A percentile compares a stretch with the other conserved stretches of the same genome.
These are phyloP conservation scores for Stictonetta naevosa DNA, from an alignment of 2,113 vertebrate species.

Conservation along the genomic window DNA sequence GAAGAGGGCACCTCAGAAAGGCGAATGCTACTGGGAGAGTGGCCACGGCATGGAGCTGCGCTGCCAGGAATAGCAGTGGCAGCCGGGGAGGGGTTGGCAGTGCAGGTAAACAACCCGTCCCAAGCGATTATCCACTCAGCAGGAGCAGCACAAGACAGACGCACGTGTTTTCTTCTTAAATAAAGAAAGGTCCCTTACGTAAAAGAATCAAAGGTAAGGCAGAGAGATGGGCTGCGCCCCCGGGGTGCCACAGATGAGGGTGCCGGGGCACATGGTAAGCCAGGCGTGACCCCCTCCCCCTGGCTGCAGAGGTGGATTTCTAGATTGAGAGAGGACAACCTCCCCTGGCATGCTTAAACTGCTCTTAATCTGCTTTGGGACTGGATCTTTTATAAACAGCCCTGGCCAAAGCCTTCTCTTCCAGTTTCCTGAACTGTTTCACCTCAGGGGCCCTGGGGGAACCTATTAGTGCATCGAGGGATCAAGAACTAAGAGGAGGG, in stretches of 20 bases:
- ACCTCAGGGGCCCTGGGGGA: conserved; percentile 51
- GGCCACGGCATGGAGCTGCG: fast-evolving
- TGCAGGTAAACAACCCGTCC: neutral
- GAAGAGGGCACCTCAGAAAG: neutral
- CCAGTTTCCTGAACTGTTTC: conserved; percentile 57
- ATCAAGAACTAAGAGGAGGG: conserved; percentile 12
- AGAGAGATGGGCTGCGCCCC: conserved; percentile 5
- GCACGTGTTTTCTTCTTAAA: neutral
- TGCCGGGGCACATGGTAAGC: conserved; percentile 31
- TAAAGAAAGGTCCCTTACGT: conserved; percentile 25
- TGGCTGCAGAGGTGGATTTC: conserved; percentile 12
- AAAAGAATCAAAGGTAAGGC: conserved; percentile 57
- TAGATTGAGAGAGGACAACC: conserved; percentile 50
- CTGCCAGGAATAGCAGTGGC: neutral
- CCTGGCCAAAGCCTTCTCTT: conserved; percentile 63
- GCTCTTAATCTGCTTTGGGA: conserved; percentile 67
- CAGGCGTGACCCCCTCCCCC: conserved; percentile 27
- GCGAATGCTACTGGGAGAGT: neutral
- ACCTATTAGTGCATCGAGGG: neutral
- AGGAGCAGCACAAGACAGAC: neutral
- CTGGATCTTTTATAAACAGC: conserved; percentile 55
- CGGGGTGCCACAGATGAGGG: neutral
- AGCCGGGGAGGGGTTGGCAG: neutral
- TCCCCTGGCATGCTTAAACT: conserved; percentile 64
- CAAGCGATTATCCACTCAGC: neutral